Evolutionary conservation across 1,140 invertebrate genomes (phyloP).

Genomic region (Babylonia areolata): DNA sequence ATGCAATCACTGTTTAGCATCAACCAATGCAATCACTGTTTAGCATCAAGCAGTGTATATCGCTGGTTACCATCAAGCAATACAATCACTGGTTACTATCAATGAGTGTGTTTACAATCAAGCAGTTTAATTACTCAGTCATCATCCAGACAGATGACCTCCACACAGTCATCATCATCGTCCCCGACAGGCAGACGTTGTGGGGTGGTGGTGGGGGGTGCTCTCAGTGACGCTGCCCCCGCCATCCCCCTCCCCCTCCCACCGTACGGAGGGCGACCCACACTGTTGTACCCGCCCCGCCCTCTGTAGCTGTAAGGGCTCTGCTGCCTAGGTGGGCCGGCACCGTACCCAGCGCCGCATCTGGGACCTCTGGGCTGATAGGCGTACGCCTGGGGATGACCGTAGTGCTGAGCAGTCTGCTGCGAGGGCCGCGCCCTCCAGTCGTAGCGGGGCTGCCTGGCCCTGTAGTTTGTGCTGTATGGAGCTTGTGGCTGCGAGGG

Average conservation of each 20-base stretch:
- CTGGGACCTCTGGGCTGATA: not conserved
- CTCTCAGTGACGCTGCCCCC: not conserved
- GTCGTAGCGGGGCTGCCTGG: not conserved
- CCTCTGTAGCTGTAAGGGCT: not conserved
- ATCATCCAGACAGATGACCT: slow-evolving; percentile 34
- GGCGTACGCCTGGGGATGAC: not conserved
- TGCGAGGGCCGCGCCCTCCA: not conserved
- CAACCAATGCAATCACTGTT: no score
- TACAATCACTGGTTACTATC: no score
- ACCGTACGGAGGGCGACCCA: not conserved
- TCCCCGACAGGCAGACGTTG: not conserved
- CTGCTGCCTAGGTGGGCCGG: not conserved
- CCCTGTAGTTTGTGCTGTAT: not conserved
- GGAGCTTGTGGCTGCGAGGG: not conserved
- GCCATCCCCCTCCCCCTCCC: not conserved
- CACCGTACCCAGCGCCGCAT: not conserved
- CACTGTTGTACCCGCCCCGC: not conserved
- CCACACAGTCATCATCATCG: slow-evolving; percentile 29
- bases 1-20: no score
- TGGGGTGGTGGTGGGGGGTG: not conserved
- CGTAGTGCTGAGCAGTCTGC: not conserved
- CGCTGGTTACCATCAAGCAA: no score
- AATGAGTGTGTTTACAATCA: no score
- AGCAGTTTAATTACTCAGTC: not conserved
- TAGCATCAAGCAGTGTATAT: no score